A percentile compares a stretch with the other conserved stretches of the same genome.
Evolutionary conservation across 2,888 invertebrate genomes (phyloP).

Genomic region (Tolmerus cingulatus): DNA sequence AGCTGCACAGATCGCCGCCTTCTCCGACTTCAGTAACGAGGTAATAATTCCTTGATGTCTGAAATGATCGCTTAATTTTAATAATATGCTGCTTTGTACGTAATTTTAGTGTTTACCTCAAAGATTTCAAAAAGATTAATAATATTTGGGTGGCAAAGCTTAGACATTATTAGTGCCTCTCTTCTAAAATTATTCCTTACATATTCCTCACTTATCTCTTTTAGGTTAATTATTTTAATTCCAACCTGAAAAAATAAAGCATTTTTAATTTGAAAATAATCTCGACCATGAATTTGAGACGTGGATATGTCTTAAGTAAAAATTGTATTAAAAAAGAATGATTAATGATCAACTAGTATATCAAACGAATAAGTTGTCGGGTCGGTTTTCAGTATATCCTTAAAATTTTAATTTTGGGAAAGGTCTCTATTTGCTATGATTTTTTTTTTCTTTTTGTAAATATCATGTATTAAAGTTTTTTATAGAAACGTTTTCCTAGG

Average conservation of each 20-base stretch:
- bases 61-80: constrained; percentile 48
- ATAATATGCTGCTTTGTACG: not conserved
- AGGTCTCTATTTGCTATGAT: too few species aligned
- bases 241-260: constrained; percentile 67
- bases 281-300: too few species aligned
- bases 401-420: too few species aligned
- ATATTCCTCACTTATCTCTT: constrained; percentile 76
- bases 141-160: constrained; percentile 76
- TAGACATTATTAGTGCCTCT: constrained; percentile 75
- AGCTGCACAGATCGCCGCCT: constrained; percentile 75
- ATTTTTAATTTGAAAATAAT: not conserved
- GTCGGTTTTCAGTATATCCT: too few species aligned
- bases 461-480: too few species aligned
- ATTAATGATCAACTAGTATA: too few species aligned
- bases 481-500: not conserved
- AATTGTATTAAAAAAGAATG: too few species aligned
- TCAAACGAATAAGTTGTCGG: too few species aligned
- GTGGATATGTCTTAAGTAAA: not conserved
- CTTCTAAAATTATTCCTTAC: constrained; percentile 75
- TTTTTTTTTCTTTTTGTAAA: too few species aligned
- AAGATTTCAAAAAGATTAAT: constrained; percentile 72
- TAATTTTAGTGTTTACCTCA: constrained; percentile 49
- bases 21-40: constrained; percentile 76
- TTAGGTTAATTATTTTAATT: constrained; percentile 77
- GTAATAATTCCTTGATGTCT: constrained; percentile 76